These are phyloP conservation scores for Trichonephila inaurata DNA, from an alignment of 1,140 invertebrate species.

Conservation along the genomic window DNA sequence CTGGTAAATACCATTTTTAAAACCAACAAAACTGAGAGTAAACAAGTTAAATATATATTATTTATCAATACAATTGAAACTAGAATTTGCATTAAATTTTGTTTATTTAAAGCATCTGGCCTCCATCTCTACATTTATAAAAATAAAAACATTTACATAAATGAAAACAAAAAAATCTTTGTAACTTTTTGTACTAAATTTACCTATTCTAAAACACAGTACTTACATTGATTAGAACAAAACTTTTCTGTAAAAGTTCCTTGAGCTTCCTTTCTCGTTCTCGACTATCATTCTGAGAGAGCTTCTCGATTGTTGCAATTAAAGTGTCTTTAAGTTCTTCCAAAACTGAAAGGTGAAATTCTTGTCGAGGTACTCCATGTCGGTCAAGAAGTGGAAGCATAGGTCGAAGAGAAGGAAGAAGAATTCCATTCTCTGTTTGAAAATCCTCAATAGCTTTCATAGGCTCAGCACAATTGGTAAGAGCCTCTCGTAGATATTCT, in stretches of 20 bases:
- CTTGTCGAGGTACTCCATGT: constrained; percentile 93
- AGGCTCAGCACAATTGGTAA: constrained; percentile 97
- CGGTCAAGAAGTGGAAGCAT: constrained; percentile 97
- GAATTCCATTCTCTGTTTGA: constrained; percentile 87
- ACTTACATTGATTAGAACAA: constrained; percentile 93
- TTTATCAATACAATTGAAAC: too few relatives aligned
- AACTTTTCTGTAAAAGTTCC: constrained; percentile 94
- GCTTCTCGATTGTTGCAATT: constrained; percentile 92
- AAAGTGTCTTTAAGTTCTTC: constrained; percentile 96
- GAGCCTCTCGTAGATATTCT: constrained; percentile 91
- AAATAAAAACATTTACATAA: too few relatives aligned
- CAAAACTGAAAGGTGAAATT: constrained; percentile 96
- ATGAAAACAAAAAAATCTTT: too few relatives aligned
- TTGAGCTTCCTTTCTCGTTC: constrained; percentile 89
- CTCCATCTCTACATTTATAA: too few relatives aligned
- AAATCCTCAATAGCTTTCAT: constrained; percentile 98
- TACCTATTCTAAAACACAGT: background rate
- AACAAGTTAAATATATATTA: too few relatives aligned
- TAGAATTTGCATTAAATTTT: too few relatives aligned
- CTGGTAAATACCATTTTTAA: too few relatives aligned
- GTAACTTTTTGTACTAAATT: too few relatives aligned
- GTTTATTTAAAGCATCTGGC: too few relatives aligned
- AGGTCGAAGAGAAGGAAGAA: constrained; percentile 94
- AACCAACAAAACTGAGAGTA: too few relatives aligned
- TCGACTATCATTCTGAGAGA: constrained; percentile 88